These are phyloP conservation scores for Haemorhous mexicanus DNA, from an alignment of 2,113 vertebrate species.

Conservation along the genomic window DNA sequence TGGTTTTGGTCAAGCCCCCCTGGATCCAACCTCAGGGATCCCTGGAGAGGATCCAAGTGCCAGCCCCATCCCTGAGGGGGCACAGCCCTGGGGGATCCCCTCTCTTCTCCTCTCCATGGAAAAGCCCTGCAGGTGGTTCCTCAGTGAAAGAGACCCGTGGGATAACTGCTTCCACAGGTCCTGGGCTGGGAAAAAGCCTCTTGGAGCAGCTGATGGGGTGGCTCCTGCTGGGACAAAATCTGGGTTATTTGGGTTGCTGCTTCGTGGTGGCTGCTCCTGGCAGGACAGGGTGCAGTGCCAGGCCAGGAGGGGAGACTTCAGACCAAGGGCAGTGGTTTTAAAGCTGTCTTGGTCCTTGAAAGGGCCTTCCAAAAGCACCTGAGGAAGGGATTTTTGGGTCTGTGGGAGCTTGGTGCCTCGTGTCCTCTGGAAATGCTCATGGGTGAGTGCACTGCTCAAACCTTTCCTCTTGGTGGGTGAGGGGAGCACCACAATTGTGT, in stretches of 20 bases:
- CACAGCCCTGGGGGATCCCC: background rate
- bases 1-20: constrained; percentile 9
- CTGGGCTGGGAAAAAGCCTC: background rate
- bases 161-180: constrained; percentile 5
- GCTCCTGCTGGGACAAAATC: background rate
- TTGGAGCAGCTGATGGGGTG: background rate
- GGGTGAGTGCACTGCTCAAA: background rate
- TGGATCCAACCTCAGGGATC: rapidly evolving
- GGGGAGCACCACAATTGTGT: background rate
- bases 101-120: background rate
- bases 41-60: background rate
- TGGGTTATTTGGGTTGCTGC: background rate
- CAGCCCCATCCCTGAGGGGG: background rate
- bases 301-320: background rate
- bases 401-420: background rate
- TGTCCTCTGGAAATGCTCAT: background rate
- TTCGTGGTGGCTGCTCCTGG: background rate
- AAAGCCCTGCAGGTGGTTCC: background rate
- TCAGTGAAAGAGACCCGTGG: background rate
- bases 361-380: background rate
- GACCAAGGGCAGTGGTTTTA: background rate
- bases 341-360: background rate
- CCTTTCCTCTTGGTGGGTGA: background rate
- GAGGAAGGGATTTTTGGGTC: background rate
- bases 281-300: background rate